Percentiles rank a stretch among this genome's conserved stretches.
phyloP scores from a whole-genome alignment of 2,797 vertebrate species.

The Periparus ater region DNA sequence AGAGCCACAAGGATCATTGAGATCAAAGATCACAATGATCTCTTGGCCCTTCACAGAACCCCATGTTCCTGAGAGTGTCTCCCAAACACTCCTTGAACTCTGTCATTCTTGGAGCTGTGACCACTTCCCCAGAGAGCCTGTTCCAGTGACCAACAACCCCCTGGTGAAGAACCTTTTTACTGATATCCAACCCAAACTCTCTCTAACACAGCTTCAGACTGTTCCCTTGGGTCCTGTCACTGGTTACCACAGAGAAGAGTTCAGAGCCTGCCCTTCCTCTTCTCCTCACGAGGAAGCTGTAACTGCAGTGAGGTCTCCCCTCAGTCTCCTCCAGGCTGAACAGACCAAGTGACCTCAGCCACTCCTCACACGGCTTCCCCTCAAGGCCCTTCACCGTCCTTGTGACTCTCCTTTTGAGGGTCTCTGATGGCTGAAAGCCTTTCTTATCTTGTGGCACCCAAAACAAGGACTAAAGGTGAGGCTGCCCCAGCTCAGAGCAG shows the following conservation, averaged over 20 bases:
- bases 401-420: rapidly evolving
- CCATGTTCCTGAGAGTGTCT: background rate
- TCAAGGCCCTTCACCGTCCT: background rate
- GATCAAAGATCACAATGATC: background rate
- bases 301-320: rapidly evolving
- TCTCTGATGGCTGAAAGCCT: background rate
- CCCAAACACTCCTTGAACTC: background rate
- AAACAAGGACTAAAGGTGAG: rapidly evolving
- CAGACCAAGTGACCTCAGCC: rapidly evolving
- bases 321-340: background rate
- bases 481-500: rapidly evolving
- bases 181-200: background rate
- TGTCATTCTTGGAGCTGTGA: background rate
- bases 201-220: background rate
- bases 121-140: background rate
- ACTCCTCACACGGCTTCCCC: rapidly evolving
- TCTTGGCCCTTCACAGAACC: background rate
- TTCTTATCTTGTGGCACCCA: background rate
- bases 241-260: background rate
- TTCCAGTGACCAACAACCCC: background rate
- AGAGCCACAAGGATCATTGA: rapidly evolving
- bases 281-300: rapidly evolving
- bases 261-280: background rate
- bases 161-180: background rate
- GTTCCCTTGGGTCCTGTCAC: too few relatives aligned